Evolutionary conservation across 2,113 vertebrate genomes (phyloP), one percentile per base, ranked within the genome.

Genomic region (Pollimyrus isidori): DNA sequence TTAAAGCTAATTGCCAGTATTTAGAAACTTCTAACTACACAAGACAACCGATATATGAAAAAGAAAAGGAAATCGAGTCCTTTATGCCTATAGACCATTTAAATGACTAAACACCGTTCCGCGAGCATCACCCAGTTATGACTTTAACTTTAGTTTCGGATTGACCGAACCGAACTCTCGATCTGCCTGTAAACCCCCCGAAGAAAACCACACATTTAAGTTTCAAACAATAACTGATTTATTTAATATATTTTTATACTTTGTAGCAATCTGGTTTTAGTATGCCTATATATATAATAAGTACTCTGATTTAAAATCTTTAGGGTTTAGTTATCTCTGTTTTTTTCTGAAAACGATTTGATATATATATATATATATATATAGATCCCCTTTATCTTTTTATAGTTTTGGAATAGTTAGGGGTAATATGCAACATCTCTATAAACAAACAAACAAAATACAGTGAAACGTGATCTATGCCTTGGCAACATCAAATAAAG

Each of bases 161-260:
- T 5, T 11, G 39, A 48, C 73, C 15, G 35, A 80, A 80, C 73
- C 35, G 35, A 80, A 80, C 73, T 84, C 35, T 84, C 4, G 10
- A 35, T 87, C 35, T 30, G 39, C 21, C 52, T 73, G 23, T 76
- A 26, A 3, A 17, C 45, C 35, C 35, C 39, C 21, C 23, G 53
- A 89, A 89, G 35, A 93, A 95, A 94, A 93, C 93, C 93, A 93
- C 88, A 95, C 94, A 93, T 92, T 92, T 94, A 48, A 90, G 80
- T 95, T 97, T 98, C 95, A 99, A 98, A 98, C 97, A 98, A 96
- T 97, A 97, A 92, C 96, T 96, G 26, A 93, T 98, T 98, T 98
- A 97, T 98, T 99, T 97, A 95, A 97, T 97, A 97, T 94, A 96
- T 96, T 97, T 92, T 95, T 97, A 89, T 89, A 84, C 94, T 97